phyloP scores from a whole-genome alignment of 2,113 vertebrate genomes.

The Phaethornis superciliosus region DNA sequence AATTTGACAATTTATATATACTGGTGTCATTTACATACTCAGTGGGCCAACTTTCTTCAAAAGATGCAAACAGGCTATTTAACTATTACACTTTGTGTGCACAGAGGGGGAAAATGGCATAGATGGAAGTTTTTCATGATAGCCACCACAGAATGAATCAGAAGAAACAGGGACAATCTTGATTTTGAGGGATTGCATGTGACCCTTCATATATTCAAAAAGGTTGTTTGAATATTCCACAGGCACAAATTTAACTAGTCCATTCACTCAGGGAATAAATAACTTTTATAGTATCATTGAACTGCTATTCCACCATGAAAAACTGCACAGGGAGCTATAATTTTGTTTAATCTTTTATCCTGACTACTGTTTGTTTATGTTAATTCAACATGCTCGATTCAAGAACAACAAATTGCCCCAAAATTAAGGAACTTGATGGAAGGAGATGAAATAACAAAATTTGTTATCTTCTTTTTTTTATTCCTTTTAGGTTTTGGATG shows the following conservation, averaged over 20 bases:
- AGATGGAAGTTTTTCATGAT: not conserved
- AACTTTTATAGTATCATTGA: not conserved
- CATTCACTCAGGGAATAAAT: fast-evolving
- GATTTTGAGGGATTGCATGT: not conserved
- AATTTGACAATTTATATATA: not conserved
- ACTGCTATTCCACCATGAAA: not conserved
- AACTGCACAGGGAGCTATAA: not conserved
- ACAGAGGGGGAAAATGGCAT: fast-evolving
- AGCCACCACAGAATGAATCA: not conserved
- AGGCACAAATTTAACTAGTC: not conserved
- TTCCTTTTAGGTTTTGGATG: not conserved
- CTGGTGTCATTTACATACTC: not conserved
- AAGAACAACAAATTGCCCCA: not conserved
- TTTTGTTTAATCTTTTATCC: not conserved
- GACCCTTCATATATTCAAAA: not conserved
- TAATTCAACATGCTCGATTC: not conserved
- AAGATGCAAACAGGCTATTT: not conserved
- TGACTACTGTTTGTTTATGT: not conserved
- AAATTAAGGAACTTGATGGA: not conserved
- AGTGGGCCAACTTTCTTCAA: not conserved
- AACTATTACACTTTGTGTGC: not conserved
- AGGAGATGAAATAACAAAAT: not conserved
- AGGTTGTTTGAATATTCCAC: not conserved
- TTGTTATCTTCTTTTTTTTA: not conserved
- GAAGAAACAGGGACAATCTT: not conserved